Evolutionary conservation across 2,113 vertebrate species (phyloP).

Genomic region (Glaucidium brasilianum): DNA sequence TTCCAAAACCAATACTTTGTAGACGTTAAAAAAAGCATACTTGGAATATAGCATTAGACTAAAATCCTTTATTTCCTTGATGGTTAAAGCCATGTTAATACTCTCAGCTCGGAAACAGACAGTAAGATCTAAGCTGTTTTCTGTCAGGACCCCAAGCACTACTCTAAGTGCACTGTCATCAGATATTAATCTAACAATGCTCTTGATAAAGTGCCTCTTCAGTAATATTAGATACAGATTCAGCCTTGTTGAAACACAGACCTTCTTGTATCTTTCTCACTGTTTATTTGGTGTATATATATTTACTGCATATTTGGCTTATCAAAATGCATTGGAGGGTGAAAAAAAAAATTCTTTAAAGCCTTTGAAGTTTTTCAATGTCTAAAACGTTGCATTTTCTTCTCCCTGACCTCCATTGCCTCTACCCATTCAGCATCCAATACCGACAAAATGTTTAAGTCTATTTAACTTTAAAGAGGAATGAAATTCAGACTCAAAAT

Average conservation of each 20-base stretch:
- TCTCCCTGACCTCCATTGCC: neutral
- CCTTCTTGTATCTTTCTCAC: neutral
- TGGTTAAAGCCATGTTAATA: neutral
- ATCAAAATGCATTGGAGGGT: fast-evolving
- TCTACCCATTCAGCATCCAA: neutral
- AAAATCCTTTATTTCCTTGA: neutral
- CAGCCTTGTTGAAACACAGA: neutral
- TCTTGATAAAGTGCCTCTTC: neutral
- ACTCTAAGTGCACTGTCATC: neutral
- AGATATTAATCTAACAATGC: neutral
- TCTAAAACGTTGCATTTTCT: neutral
- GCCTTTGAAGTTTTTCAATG: neutral
- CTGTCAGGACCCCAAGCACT: neutral
- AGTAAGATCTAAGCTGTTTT: neutral
- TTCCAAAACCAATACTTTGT: fast-evolving
- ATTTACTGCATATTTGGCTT: neutral
- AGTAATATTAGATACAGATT: neutral
- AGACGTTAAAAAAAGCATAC: neutral
- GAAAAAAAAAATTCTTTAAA: fast-evolving
- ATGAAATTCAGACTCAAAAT: neutral
- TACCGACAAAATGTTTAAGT: fast-evolving
- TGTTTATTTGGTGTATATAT: neutral
- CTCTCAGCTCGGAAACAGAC: neutral
- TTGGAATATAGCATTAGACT: neutral
- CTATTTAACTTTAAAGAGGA: neutral